Base-by-base conservation (phyloP, 2,113 vertebrate species). In the Alouatta palliata region DNA sequence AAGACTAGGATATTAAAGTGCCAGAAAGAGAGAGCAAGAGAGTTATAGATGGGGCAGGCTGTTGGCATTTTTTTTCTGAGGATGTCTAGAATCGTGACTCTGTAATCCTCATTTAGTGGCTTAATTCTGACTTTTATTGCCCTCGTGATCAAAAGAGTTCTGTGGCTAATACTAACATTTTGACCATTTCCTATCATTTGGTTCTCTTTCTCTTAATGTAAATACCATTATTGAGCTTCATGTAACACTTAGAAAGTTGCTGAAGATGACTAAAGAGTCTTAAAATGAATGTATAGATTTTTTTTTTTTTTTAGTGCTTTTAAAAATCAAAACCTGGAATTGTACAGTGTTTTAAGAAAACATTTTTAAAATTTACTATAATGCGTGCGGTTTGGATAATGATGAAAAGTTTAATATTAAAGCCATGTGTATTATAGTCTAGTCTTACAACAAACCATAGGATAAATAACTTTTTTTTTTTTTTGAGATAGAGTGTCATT, bases 201-300 rank as follows among this genome's bases (percentile, higher is more conserved):
- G 54, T 73, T 95, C 43, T 90, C 71, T 68, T 91, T 95, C n/a
- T 77, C 23, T 94, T 58, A 89, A 96, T 87, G 43, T 76, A 70
- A 80, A 58, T 37, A 71, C 21, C 73, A 23, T 90, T 93, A 52
- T 52, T 92, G 80, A 90, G 27, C 58, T 83, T 87, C 61, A 25
- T 94, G 0, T 90, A 79, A 73, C 45, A 76, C 37, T 93, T 96
- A 73, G 19, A 82, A 94, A 81, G 19, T 82, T 58, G 80, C 27
- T 71, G 32, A 56, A 56, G 40, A 47, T 85, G 70, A 77, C 58
- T 80, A 16, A 58, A 40, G 43, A 73, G 61, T 94, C 66, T 73
- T 23, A 64, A 75, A 88, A 49, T 89, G 20, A 94, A 32, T 20
- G 30, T 85, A n/a, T 23, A 30, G 40, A 14, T 61, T 77, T 49